phyloP scores from a whole-genome alignment of 2,797 vertebrate species.

The Falco rusticolus region DNA sequence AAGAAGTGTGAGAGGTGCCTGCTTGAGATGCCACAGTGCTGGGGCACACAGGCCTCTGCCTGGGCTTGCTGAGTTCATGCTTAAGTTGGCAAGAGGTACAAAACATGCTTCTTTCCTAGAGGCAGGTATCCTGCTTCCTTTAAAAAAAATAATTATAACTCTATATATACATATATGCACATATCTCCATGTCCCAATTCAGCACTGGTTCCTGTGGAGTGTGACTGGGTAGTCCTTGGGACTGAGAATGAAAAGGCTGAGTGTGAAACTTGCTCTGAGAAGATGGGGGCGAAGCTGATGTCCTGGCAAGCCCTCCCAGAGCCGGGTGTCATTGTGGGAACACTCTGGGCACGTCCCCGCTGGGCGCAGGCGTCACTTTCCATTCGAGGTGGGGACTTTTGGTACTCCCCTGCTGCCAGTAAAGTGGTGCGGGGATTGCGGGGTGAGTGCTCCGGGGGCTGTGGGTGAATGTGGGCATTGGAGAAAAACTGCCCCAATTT shows the following conservation, averaged over 20 bases:
- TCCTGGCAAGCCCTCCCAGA: neutral
- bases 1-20: neutral
- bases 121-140: conserved; percentile 15
- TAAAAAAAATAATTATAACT: neutral
- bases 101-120: neutral
- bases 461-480: neutral
- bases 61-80: conserved; percentile 1
- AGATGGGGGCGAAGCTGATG: neutral
- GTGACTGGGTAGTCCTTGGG: neutral
- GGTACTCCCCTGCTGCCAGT: neutral
- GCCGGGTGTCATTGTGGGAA: neutral
- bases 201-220: neutral
- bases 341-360: neutral
- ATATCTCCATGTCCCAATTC: neutral
- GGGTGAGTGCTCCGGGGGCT: neutral
- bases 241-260: neutral
- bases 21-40: conserved; percentile 32
- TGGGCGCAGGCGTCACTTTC: neutral
- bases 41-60: conserved; percentile 37
- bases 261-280: neutral
- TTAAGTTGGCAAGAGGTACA: conserved; percentile 5
- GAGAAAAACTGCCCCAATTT: neutral
- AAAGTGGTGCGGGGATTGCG: neutral
- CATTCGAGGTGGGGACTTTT: neutral
- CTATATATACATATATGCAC: neutral